Percentiles rank a stretch among this genome's conserved stretches.
phyloP scores from a whole-genome alignment of 2,113 vertebrate genomes.

The Columbina picui region DNA sequence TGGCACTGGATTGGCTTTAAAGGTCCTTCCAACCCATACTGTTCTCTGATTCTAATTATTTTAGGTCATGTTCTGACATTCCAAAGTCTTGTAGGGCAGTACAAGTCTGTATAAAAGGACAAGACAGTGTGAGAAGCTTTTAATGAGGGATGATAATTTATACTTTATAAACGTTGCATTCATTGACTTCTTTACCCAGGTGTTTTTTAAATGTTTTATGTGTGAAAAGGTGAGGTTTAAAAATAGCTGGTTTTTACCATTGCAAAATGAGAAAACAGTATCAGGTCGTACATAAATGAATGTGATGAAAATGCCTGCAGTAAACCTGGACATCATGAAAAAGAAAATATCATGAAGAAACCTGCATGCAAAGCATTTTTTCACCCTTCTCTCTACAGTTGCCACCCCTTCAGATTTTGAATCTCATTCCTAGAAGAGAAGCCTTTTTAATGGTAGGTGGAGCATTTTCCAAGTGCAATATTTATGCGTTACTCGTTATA shows the following conservation, averaged over 20 bases:
- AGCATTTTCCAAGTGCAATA: background rate
- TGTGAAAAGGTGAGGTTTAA: background rate
- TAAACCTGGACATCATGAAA: background rate
- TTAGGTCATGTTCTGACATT: background rate
- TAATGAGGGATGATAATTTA: background rate
- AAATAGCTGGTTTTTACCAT: background rate
- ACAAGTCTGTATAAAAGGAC: rapidly evolving
- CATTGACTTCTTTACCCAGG: background rate
- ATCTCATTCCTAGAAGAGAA: background rate
- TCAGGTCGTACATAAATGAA: background rate
- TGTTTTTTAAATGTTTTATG: background rate
- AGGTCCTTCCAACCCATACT: too few species aligned
- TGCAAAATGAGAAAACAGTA: background rate
- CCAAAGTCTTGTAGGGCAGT: background rate
- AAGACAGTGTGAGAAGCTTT: background rate
- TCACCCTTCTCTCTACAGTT: background rate
- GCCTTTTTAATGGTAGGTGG: background rate
- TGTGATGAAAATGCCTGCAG: background rate
- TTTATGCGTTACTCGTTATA: background rate
- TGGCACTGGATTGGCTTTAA: too few species aligned
- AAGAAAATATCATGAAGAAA: background rate
- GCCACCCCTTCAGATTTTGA: background rate
- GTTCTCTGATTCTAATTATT: background rate
- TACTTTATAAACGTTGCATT: background rate
- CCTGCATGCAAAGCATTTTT: background rate